Base-by-base conservation (phyloP, 2,888 invertebrate species). In the Philonicus albiceps region DNA sequence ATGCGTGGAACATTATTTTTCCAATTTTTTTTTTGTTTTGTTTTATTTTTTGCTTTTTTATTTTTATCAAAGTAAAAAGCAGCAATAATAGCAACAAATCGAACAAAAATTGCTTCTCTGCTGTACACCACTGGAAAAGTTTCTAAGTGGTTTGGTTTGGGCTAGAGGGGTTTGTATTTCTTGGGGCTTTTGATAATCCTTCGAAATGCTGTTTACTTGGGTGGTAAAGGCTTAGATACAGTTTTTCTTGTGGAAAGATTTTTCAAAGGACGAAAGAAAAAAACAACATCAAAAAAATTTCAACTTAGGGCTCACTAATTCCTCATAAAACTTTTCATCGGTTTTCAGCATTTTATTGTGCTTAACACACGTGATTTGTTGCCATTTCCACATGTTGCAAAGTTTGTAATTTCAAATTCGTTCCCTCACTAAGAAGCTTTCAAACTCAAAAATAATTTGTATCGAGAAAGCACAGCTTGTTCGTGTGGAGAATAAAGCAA, bases 61-160 rank as follows among this genome's bases (percentile, higher is more conserved):
- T 43, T 43, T 43, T 43, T 43, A 43, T 43, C 40, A 16, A 78
- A 16, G 37, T 5, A 43, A 43, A 1, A 80, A 22, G 53, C 49
- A 49, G 7, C 49, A 49, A 43, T 27, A 53, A 80, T 49, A 22
- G 22, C 49, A 53, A 22, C 22, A 22, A 76, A 37, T 40, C 37
- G 80, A 80, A 80, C 80, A 53, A 80, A 80, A 80, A 80, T 80
- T 80, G 53, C 49, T 80, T 80, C 49, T 31, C 40, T 27, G 53
- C 27, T 49, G 13, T 64, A 22, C 22, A 64, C 3, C 19, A 7
- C 22, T 64, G 64, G 27, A 64, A 22, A 64, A 64, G 64, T 22
- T 64, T 64, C 22, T 27, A 64, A 64, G 64, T 64, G 64, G 19
- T 64, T 64, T 19, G 64, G n/a, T 53, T n/a, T n/a, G 53, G 53